Conservation (phyloP, 1,140 invertebrate species). For the Centruroides sculpturatus region DNA sequence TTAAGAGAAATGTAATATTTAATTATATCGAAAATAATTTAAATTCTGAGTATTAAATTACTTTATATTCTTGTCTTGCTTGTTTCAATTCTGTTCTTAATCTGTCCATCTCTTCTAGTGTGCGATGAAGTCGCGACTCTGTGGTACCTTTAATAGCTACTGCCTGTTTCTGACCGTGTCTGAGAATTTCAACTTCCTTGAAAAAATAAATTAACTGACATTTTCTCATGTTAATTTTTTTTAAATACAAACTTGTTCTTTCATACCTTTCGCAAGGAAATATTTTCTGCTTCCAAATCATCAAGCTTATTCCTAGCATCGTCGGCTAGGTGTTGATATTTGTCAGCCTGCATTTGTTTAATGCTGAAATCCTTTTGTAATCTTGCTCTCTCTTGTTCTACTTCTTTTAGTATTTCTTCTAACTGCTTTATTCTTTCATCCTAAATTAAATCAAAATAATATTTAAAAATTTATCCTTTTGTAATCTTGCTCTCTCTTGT, state of each 20-base stretch:
- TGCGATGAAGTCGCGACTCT: conserved; percentile 30
- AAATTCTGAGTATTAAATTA: conserved; percentile 8
- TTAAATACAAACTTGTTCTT: background rate
- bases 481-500: conserved; percentile 5
- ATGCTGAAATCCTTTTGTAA: conserved; percentile 6
- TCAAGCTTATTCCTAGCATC: conserved; percentile 12
- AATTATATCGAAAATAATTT: too few species aligned
- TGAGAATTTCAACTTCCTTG: conserved; percentile 29
- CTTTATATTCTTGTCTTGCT: conserved; percentile 26
- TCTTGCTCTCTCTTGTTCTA: conserved; percentile 7
- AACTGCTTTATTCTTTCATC: conserved; percentile 11
- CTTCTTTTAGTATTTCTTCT: conserved; percentile 10
- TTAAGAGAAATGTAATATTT: too few species aligned
- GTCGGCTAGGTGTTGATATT: conserved; percentile 6
- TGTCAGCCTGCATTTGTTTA: conserved; percentile 11
- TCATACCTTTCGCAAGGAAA: conserved; percentile 10
- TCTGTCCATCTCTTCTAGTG: conserved; percentile 31
- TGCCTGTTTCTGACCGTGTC: conserved; percentile 28
- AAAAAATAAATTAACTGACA: background rate
- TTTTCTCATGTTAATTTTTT: background rate
- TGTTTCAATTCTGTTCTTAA: conserved; percentile 28
- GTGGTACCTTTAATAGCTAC: conserved; percentile 25
- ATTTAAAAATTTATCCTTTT: conserved; percentile 3
- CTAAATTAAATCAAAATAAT: background rate
- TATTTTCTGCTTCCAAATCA: conserved; percentile 9